A percentile compares a stretch with the other conserved stretches of the same genome.
Evolutionary conservation across 2,797 vertebrate species (phyloP).

Genomic region (Tiaroga cobitis): DNA sequence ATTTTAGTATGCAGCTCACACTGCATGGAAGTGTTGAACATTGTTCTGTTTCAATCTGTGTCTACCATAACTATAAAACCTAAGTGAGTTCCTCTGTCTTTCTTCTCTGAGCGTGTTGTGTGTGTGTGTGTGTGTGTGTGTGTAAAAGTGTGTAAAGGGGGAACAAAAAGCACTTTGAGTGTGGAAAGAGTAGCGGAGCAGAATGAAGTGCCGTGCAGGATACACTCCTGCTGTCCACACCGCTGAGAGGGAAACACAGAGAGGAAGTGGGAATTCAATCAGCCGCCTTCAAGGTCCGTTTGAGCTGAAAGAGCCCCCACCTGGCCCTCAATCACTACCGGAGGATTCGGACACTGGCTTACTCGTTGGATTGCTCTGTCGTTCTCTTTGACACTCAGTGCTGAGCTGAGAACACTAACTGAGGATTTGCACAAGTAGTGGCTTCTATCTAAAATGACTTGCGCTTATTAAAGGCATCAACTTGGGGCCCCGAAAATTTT

Average conservation of each 20-base stretch:
- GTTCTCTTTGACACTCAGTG: background rate
- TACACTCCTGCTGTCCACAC: conserved; percentile 58
- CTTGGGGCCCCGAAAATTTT: background rate
- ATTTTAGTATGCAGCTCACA: background rate
- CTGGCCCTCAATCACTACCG: conserved; percentile 63
- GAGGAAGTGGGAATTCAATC: conserved; percentile 74
- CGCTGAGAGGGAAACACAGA: conserved; percentile 56
- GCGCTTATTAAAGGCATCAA: background rate
- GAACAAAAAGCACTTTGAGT: conserved; percentile 72
- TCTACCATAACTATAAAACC: background rate
- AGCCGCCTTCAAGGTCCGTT: conserved; percentile 76
- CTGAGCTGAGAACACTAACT: background rate
- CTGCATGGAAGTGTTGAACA: background rate
- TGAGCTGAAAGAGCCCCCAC: conserved; percentile 73
- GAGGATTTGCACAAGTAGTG: background rate
- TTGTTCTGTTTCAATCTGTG: background rate
- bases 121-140: background rate
- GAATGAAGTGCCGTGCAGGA: conserved; percentile 57
- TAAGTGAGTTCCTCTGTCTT: background rate
- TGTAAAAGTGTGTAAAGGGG: background rate
- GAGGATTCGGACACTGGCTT: conserved; percentile 42
- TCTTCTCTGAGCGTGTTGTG: conserved; percentile 1
- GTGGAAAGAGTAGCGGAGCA: conserved; percentile 50
- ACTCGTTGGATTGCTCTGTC: conserved; percentile 15
- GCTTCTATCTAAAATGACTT: background rate